Base-by-base conservation (phyloP, 2,113 vertebrate species). In the Engraulis encrasicolus region DNA sequence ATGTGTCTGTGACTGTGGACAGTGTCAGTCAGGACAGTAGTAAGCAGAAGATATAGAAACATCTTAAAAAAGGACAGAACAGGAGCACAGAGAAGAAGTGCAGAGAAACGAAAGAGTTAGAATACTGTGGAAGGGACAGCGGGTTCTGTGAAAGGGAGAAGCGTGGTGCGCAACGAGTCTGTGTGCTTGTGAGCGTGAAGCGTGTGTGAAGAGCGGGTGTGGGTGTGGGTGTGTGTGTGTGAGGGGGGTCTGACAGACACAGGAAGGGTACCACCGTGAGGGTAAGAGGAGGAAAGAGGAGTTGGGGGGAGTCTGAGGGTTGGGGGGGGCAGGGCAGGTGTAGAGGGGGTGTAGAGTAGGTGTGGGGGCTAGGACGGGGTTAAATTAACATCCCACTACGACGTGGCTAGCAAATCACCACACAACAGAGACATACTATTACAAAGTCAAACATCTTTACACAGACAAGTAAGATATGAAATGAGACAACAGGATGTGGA, bases 261-360 rank as follows among this genome's bases (percentile, higher is more conserved):
- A 85, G 79, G 17, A 14, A 61, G 40, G 52, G 14, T n/a, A 1
- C 36, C 1, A 84, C 9, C 45, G 19, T 45, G 19, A n/a, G 19
- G 48, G 31, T 27, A 12, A 92, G 93, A 91, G 88, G 78, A 81
- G 81, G 90, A 74, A 37, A 80, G 23, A 54, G 91, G 93, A 91
- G 86, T 81, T 78, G 85, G 88, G 83, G 37, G 80, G 31, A 14
- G n/a, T 11, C n/a, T n/a, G n/a, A n/a, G n/a, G n/a, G n/a, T n/a
- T n/a, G n/a, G n/a, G n/a, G n/a, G n/a, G n/a, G n/a, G n/a, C n/a
- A n/a, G n/a, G n/a, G n/a, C n/a, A n/a, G n/a, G n/a, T n/a, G n/a
- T n/a, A n/a, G n/a, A n/a, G n/a, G n/a, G n/a, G n/a, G n/a, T n/a
- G n/a, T n/a, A n/a, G n/a, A n/a, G n/a, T n/a, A n/a, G n/a, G n/a